These are phyloP conservation scores for Bombus confusus DNA, from an alignment of 1,140 invertebrate genomes.

Conservation along the genomic window DNA sequence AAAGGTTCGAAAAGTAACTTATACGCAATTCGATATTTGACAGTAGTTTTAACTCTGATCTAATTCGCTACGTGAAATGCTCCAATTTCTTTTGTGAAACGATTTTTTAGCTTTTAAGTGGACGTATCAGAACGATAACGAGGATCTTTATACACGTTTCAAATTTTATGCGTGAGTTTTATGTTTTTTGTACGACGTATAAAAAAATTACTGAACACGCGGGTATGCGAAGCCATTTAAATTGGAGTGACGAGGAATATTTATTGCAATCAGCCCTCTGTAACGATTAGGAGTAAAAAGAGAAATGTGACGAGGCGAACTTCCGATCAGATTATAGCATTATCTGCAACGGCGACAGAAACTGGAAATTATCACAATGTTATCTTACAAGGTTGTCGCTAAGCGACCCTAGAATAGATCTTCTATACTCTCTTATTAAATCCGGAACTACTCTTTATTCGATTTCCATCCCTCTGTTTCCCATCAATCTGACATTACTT, in stretches of 20 bases:
- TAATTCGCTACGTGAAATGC: not conserved
- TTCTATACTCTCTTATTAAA: not conserved
- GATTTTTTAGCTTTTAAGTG: not conserved
- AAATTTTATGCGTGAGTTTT: not conserved
- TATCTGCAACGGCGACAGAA: constrained; percentile 21
- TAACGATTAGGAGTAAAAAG: not conserved
- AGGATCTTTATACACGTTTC: not conserved
- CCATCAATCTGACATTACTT: constrained; percentile 59
- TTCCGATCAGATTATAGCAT: not conserved
- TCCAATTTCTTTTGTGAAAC: not conserved
- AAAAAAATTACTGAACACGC: not conserved
- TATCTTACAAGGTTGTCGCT: constrained; percentile 17
- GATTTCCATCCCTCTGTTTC: constrained; percentile 12
- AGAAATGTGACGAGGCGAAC: not conserved
- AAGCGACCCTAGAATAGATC: constrained; percentile 14
- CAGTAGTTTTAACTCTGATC: not conserved
- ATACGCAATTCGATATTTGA: not conserved
- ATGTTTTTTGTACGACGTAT: not conserved
- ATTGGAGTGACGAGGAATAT: not conserved
- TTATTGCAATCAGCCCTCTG: not conserved
- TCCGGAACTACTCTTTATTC: constrained; percentile 26
- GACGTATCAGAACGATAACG: not conserved
- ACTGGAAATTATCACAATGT: constrained; percentile 18
- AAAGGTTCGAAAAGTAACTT: no score
- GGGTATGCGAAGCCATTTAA: not conserved